phyloP scores from a whole-genome alignment of 2,113 vertebrate genomes.

The Scomber colias region DNA sequence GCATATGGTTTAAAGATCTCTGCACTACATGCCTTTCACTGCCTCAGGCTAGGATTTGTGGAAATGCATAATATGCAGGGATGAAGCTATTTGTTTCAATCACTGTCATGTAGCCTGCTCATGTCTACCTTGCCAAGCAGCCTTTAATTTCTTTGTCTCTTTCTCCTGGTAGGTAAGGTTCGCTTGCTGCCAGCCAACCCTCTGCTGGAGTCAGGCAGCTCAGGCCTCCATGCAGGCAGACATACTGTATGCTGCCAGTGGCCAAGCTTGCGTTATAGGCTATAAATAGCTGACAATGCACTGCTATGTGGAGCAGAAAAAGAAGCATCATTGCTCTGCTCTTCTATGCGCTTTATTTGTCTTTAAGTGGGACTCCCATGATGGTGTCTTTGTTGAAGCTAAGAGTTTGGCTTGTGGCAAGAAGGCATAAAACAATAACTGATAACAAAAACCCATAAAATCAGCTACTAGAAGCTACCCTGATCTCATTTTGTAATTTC shows the following conservation, averaged over 20 bases:
- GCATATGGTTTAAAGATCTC: neutral
- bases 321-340: conserved; percentile 58
- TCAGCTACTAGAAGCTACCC: neutral
- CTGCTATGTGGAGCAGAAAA: conserved; percentile 83
- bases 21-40: neutral
- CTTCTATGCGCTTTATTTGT: conserved; percentile 53
- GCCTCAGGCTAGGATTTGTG: neutral
- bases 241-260: conserved; percentile 74
- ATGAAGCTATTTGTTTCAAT: neutral
- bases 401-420: conserved; percentile 54
- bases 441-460: conserved; percentile 9
- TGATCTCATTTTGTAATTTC: neutral
- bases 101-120: neutral
- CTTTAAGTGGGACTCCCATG: conserved; percentile 72
- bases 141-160: neutral
- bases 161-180: conserved; percentile 18
- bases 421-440: neutral
- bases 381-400: conserved; percentile 54
- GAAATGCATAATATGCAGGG: neutral
- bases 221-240: conserved; percentile 67
- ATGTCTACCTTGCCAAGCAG: neutral
- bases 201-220: conserved; percentile 48
- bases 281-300: conserved; percentile 84
- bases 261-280: conserved; percentile 73
- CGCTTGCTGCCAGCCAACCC: conserved; percentile 38